These are phyloP conservation scores for Xiphorhynchus erythropygius DNA, from an alignment of 2,797 vertebrate genomes.

Conservation along the genomic window DNA sequence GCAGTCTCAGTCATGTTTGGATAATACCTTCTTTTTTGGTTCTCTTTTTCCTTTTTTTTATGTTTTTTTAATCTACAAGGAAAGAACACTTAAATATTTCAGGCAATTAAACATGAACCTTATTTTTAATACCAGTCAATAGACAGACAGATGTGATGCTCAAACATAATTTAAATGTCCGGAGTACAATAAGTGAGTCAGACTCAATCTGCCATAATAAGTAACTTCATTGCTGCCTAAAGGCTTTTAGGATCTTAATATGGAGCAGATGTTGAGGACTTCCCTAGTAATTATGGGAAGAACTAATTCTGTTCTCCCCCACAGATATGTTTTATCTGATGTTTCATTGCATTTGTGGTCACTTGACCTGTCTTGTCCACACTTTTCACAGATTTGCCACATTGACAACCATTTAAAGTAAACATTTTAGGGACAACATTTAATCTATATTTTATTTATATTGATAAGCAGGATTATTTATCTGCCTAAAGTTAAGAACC, in stretches of 20 bases:
- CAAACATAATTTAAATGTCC: background rate
- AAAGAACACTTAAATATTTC: background rate
- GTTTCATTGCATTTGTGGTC: background rate
- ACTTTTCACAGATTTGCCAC: background rate
- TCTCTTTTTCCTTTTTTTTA: too few species aligned
- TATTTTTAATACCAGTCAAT: background rate
- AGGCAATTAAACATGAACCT: background rate
- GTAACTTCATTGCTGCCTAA: constrained; percentile 16
- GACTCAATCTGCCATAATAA: background rate
- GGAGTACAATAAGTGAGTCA: background rate
- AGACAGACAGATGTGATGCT: background rate
- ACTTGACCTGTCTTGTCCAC: background rate
- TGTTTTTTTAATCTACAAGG: background rate
- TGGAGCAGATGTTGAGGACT: background rate
- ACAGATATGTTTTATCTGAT: background rate
- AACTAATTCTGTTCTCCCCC: background rate
- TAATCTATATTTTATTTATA: background rate
- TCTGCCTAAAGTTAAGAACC: background rate
- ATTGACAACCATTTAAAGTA: background rate
- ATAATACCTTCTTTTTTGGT: background rate
- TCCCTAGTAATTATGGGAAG: background rate
- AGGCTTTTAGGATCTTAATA: background rate
- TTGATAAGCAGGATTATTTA: background rate
- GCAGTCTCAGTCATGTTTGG: background rate
- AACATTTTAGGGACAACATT: background rate